Percentiles rank a stretch among this genome's conserved stretches.
Conservation (phyloP, 2,888 invertebrate species). For the Himalopsyche japonica region DNA sequence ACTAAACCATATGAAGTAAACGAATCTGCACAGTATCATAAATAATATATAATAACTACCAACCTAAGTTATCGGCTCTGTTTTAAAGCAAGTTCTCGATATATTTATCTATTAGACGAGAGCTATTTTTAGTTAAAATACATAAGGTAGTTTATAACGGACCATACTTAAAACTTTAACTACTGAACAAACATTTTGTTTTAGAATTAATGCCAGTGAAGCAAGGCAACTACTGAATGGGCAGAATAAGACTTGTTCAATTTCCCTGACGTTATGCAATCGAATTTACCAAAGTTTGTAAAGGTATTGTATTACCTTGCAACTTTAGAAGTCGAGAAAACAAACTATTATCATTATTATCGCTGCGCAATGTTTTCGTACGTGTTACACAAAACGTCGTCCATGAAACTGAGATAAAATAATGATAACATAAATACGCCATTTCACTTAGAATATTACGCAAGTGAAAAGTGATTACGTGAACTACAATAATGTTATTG, state of each 20-base stretch:
- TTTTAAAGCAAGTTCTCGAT: too few relatives aligned
- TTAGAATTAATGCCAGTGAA: too few relatives aligned
- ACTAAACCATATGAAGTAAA: too few relatives aligned
- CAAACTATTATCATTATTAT: not conserved
- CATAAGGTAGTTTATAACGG: too few relatives aligned
- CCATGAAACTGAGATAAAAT: not conserved
- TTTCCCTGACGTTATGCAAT: not conserved
- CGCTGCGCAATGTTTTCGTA: not conserved
- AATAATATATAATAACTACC: too few relatives aligned
- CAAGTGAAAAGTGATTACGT: not conserved
- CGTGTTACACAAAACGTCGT: not conserved
- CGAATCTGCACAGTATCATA: too few relatives aligned
- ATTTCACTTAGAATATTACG: not conserved
- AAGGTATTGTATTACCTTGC: constrained; percentile 1
- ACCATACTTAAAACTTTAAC: too few relatives aligned
- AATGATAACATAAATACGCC: not conserved
- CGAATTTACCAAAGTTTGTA: not conserved
- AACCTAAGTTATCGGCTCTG: too few relatives aligned
- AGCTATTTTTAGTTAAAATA: too few relatives aligned
- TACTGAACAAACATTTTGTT: too few relatives aligned
- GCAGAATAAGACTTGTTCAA: not conserved
- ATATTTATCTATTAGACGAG: too few relatives aligned
- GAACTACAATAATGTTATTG: not conserved
- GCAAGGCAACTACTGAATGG: not conserved
- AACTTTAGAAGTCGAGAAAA: not conserved